A percentile compares a stretch with the other conserved stretches of the same genome.
phyloP scores from a whole-genome alignment of 2,797 vertebrate genomes.

The Buceros bicornis region DNA sequence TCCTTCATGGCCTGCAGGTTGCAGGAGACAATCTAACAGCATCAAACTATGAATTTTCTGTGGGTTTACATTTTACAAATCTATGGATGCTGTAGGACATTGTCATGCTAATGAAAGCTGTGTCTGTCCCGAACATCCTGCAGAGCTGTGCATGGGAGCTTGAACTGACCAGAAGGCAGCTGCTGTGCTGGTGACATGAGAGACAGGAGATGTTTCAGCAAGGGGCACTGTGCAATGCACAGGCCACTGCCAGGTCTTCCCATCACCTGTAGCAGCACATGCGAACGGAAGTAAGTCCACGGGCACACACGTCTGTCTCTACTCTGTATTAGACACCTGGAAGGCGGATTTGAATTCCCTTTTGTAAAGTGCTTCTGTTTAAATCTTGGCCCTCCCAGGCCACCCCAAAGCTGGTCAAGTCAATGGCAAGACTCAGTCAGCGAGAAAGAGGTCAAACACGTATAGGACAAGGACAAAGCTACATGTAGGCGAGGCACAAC shows the following conservation, averaged over 20 bases:
- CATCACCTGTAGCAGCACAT: neutral
- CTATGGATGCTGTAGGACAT: rapidly evolving
- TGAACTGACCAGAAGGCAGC: neutral
- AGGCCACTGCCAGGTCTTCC: neutral
- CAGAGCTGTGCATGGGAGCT: neutral
- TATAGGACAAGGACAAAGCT: neutral
- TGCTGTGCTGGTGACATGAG: neutral
- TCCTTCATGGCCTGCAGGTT: neutral
- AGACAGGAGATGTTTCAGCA: neutral
- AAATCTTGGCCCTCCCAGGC: neutral
- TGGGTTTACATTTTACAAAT: neutral
- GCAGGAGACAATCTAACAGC: neutral
- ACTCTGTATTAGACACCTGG: neutral
- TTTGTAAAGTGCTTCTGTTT: neutral
- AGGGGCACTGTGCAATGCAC: neutral
- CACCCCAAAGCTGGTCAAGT: neutral
- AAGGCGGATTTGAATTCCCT: neutral
- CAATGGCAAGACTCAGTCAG: neutral
- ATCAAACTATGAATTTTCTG: neutral
- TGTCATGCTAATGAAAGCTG: neutral
- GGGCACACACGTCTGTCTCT: neutral
- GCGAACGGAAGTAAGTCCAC: neutral
- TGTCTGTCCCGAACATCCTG: neutral
- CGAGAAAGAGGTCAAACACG: neutral
- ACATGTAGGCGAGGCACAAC: neutral